A percentile compares a stretch with the other conserved stretches of the same genome.
Evolutionary conservation across 2,888 invertebrate species (phyloP).

Genomic region (Fragum sueziense): DNA sequence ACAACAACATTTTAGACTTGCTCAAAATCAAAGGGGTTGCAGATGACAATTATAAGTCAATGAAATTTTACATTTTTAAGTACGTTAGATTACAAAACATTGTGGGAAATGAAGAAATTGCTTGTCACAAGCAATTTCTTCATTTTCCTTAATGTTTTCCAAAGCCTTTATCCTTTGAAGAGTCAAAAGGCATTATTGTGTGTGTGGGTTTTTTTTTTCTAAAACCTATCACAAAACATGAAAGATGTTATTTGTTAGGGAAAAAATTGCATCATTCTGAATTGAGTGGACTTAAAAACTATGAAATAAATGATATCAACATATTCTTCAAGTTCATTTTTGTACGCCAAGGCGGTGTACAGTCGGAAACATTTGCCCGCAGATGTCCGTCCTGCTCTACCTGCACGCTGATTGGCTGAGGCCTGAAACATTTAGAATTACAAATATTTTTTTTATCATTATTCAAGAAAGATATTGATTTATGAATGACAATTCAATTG

Average conservation of each 20-base stretch:
- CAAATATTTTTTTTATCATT: too few relatives aligned
- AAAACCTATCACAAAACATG: too few relatives aligned
- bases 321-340: conserved; percentile 99
- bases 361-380: conserved; percentile 97
- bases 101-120: not conserved
- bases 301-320: too few relatives aligned
- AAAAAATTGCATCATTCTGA: too few relatives aligned
- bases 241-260: too few relatives aligned
- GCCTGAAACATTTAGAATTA: conserved; percentile 80
- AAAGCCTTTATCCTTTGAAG: too few relatives aligned
- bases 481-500: too few relatives aligned
- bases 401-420: conserved; percentile 98
- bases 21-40: not conserved
- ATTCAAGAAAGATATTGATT: too few relatives aligned
- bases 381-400: conserved; percentile 96
- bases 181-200: too few relatives aligned
- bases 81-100: not conserved
- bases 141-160: conserved; percentile 4
- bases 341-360: conserved; percentile 99
- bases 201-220: too few relatives aligned
- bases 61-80: not conserved
- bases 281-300: too few relatives aligned
- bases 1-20: not conserved
- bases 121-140: not conserved
- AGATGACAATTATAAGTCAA: not conserved